Base-by-base conservation (phyloP, 2,113 vertebrate genomes). In the Psilopogon haemacephalus region DNA sequence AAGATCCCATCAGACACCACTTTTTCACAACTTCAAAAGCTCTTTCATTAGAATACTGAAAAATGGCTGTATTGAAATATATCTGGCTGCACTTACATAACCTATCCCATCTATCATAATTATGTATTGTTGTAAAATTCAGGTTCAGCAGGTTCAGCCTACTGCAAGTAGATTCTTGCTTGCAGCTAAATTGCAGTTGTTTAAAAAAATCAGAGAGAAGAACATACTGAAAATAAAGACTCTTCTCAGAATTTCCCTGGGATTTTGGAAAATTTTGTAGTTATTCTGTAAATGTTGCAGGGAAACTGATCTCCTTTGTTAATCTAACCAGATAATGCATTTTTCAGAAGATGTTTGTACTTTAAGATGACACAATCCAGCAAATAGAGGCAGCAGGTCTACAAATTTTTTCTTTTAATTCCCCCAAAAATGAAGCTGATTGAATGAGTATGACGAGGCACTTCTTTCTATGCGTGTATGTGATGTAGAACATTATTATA, bases 371-470 rank as follows among this genome's bases (percentile, higher is more conserved):
- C 19, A 78, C 40, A 90, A 94, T 28, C 17, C 50, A 89, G 27
- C 11, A 89, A 60, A 94, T 76, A 55, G 26, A 92, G 71, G 27
- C 54, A 87, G 60, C 26, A 54, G 11, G 52, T 91, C 40, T 92
- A 86, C 91, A 79, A 75, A 89, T 11, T 50, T 50, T 50, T 12
- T 24, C 65, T 73, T 89, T 79, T 91, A 92, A 16, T 91, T 37
- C 67, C 82, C 55, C 50, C 30, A 63, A 70, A 85, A 96, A 81
- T 59, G 77, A 89, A 86, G 52, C 12, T 87, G 82, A 86, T 91
- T 37, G 58, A 63, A 38, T 1, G 6, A 69, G 13, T 68, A 58
- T 50, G 35, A 89, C 93, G 81, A n/a, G 42, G 4, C 18, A n/a
- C 9, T 73, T 81, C 17, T 85, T 81, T 54, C 55, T 80, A 88